Conservation (phyloP, 1,140 invertebrate species). For the Aradophagus sp. region DNA sequence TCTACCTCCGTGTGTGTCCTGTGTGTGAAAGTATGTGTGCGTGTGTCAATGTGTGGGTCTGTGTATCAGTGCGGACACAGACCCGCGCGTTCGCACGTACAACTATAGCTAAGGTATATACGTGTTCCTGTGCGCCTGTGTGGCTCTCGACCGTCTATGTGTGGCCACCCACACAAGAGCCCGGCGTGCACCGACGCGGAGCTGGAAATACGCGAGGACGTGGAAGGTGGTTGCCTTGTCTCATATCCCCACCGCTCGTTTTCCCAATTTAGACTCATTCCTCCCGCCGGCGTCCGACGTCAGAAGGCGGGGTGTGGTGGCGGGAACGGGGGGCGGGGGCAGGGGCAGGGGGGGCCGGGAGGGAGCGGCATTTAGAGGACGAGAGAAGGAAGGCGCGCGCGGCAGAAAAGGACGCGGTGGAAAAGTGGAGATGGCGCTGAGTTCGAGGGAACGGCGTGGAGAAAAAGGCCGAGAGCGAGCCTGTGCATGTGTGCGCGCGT, state of each 20-base stretch:
- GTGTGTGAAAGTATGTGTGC: not conserved
- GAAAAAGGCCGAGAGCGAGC: slow-evolving; percentile 4
- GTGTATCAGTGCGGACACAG: slow-evolving; percentile 11
- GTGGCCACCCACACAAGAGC: slow-evolving; percentile 32
- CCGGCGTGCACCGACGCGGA: too few relatives aligned
- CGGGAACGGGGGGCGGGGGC: slow-evolving; percentile 1
- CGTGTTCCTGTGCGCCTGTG: too few relatives aligned
- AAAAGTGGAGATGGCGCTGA: slow-evolving; percentile 42
- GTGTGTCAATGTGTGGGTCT: not conserved
- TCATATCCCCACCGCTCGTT: slow-evolving; percentile 50
- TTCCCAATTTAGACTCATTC: slow-evolving; percentile 69
- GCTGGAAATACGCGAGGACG: slow-evolving; percentile 55
- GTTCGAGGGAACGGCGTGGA: too few relatives aligned
- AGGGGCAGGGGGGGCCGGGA: slow-evolving; percentile 22
- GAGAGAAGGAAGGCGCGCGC: slow-evolving; percentile 30
- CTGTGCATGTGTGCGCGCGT: not conserved
- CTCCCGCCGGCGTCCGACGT: slow-evolving; percentile 3
- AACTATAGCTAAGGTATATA: too few relatives aligned
- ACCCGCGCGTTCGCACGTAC: slow-evolving; percentile 44
- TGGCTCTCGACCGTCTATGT: too few relatives aligned
- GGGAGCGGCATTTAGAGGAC: slow-evolving; percentile 41
- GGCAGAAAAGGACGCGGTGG: slow-evolving; percentile 24
- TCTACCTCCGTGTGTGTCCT: slow-evolving; percentile 8
- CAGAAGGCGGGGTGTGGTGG: too few relatives aligned
- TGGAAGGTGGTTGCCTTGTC: slow-evolving; percentile 64